phyloP scores from a whole-genome alignment of 1,140 invertebrate genomes.

The Penaeus japonicus region DNA sequence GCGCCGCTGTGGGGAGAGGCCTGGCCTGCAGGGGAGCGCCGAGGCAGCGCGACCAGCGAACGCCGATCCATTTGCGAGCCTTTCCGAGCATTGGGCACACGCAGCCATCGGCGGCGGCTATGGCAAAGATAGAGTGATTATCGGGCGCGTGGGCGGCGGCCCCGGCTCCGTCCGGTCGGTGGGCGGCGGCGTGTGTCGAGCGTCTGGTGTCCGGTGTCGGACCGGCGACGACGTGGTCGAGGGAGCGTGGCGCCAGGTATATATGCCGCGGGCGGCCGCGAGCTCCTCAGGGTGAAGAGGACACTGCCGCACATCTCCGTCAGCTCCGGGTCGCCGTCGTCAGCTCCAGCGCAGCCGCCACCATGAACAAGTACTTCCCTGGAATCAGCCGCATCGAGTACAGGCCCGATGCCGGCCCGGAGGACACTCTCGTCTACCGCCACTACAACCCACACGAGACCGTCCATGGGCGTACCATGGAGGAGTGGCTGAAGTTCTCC shows the following conservation, averaged over 20 bases:
- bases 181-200: not conserved
- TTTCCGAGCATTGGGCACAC: too few species aligned
- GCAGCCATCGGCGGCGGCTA: too few species aligned
- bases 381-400: constrained; percentile 66
- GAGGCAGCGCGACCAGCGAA: too few species aligned
- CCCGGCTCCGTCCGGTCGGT: not conserved
- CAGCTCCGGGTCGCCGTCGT: not conserved
- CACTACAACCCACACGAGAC: constrained; percentile 61
- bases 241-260: not conserved
- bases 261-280: not conserved
- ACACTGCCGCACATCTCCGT: not conserved
- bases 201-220: not conserved
- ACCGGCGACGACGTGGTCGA: not conserved
- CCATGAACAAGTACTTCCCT: constrained; percentile 57
- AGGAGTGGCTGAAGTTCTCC: constrained; percentile 73
- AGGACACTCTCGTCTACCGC: constrained; percentile 58
- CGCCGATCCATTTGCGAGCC: too few species aligned
- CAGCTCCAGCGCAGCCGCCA: not conserved
- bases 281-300: not conserved
- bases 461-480: constrained; percentile 68
- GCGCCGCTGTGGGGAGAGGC: too few species aligned
- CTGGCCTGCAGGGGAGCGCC: too few species aligned
- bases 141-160: too few species aligned
- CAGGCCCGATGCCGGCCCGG: constrained; percentile 53
- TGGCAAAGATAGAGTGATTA: too few species aligned